phyloP scores from a whole-genome alignment of 2,113 vertebrate species.

The Phalacrocorax carbo region DNA sequence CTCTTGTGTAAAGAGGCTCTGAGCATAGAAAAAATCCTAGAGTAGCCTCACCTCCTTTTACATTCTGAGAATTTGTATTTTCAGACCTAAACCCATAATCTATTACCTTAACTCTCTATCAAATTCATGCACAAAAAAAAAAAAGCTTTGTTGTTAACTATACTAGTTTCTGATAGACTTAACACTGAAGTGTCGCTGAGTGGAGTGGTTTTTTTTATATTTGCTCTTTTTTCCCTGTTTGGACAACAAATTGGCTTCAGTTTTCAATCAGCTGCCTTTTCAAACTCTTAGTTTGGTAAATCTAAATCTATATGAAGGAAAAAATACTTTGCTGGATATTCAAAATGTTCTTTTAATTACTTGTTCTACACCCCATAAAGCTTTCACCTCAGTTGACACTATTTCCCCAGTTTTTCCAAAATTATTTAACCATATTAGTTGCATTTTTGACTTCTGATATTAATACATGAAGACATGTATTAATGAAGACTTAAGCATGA shows the following conservation, averaged over 20 bases:
- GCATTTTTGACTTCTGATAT: background rate
- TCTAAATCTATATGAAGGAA: background rate
- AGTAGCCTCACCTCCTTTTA: background rate
- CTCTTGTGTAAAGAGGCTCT: background rate
- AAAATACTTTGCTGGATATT: background rate
- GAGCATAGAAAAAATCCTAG: background rate
- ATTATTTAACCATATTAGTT: background rate
- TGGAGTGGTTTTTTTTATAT: accelerated
- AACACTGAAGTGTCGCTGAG: background rate
- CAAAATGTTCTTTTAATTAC: background rate
- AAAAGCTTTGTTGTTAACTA: background rate
- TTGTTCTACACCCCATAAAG: background rate
- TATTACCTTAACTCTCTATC: background rate
- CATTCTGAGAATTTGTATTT: background rate
- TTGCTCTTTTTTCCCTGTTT: background rate
- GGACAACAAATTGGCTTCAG: background rate
- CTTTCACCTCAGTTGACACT: background rate
- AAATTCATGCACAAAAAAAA: background rate
- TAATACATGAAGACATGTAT: background rate
- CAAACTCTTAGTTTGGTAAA: background rate
- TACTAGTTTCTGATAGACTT: background rate
- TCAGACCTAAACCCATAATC: background rate
- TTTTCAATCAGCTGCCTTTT: background rate
- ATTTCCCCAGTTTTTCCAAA: background rate
- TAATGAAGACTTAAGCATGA: background rate